Base-by-base conservation (phyloP, 1,140 invertebrate species). In the Zaprionus capensis region DNA sequence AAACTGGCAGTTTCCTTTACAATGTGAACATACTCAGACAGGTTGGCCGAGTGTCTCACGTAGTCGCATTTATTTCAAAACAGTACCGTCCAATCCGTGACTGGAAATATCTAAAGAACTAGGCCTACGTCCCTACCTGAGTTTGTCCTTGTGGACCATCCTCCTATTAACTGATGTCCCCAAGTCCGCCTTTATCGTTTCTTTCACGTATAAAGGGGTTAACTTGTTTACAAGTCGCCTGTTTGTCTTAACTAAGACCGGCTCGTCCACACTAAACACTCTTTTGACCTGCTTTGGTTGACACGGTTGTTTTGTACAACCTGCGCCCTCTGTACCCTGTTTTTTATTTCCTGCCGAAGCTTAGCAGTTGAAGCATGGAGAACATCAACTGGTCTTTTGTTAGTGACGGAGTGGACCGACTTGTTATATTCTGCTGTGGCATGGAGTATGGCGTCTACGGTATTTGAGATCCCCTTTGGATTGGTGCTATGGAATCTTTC, bases 1-100 rank as follows among this genome's bases (percentile, higher is more conserved):
- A 41, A 41, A 2, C 6, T 41, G 6, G 6, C 59, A 2, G 65
- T 67, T 14, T 72, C 56, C 2, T 79, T 44, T 41, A 67, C 24
- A 24, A 79, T 57, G 2, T 34, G 41, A n/a, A 14, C 36, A 9
- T 63, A 72, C 24, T 72, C 36, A 2, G 73, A 41, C 28, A 76
- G 12, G 9, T 80, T 63, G 17, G 51, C 12, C 7, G 64, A 26
- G 56, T 72, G 62, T 17, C 34, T 69, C 2, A 80, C 34, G 22
- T 20, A 34, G n/a, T 49, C 36, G 15, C 31, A 28, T 15, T 62
- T 1, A 0, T 57, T 6, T 5, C 31, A 67, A 17, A 51, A 41
- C 14, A 66, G 20, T 1, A 56, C 36, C 5, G 26, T 17, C 5
- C 36, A 15, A n/a, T 66, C 51, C 12, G 55, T 15, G 1, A 66